Percentiles rank a stretch among this genome's conserved stretches.
Evolutionary conservation across 1,140 invertebrate species (phyloP).

Genomic region (Micrasema longulum): DNA sequence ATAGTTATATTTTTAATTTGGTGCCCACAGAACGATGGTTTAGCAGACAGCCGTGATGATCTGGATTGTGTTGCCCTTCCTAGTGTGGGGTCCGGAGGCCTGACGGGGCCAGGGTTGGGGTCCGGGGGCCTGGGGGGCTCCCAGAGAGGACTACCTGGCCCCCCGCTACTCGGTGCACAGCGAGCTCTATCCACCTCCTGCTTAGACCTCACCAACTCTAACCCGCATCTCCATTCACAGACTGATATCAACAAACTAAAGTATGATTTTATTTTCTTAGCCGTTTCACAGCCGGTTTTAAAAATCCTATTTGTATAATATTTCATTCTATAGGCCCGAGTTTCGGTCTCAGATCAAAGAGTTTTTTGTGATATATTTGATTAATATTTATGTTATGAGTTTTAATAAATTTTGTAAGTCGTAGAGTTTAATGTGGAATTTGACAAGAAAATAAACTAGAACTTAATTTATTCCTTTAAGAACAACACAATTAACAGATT

Average conservation of each 20-base stretch:
- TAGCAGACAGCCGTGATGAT: conserved; percentile 65
- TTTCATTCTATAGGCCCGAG: no score
- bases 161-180: conserved; percentile 59
- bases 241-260: conserved; percentile 58
- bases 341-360: no score
- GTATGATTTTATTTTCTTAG: conserved; percentile 51
- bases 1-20: no score
- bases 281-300: no score
- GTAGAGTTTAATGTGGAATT: no score
- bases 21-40: conserved; percentile 60
- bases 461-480: no score
- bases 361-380: no score
- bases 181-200: conserved; percentile 78
- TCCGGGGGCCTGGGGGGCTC: not conserved
- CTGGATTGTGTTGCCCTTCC: conserved; percentile 57
- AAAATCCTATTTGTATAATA: no score
- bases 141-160: conserved; percentile 53
- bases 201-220: conserved; percentile 73
- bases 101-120: conserved; percentile 2
- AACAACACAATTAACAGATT: no score
- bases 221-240: conserved; percentile 50
- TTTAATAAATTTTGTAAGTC: no score
- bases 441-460: no score
- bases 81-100: conserved; percentile 52
- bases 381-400: no score